Evolutionary conservation across 2,797 vertebrate genomes (phyloP), one percentile per base, ranked within the genome.

Genomic region (Coilia nasus): DNA sequence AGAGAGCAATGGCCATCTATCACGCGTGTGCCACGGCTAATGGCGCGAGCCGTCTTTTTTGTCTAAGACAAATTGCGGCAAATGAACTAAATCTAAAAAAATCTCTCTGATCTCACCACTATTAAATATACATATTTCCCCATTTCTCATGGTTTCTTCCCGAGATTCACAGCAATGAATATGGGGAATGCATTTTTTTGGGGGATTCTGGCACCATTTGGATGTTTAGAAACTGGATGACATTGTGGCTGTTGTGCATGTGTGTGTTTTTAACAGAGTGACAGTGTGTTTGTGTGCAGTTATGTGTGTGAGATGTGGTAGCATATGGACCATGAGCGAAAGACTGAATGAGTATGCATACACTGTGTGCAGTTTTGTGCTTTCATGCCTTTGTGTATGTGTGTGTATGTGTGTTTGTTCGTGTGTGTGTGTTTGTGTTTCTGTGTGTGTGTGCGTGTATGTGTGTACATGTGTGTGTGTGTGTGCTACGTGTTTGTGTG

Each of bases 1-100:
- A n/a, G n/a, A 31, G 31, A 35, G 82, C 75, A 84, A 35, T 84
- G 41, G 81, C 56, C 56, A 82, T 87, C 84, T 56, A 85, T 90
- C 86, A 88, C 23, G 80, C 47, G 15, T 7, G 46, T 60, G 75
- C 84, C 57, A 23, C 17, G 83, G 28, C n/a, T 25, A 85, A 81
- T 47, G 54, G 31, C 44, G 83, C 64, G n/a, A 31, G 59, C 80
- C 82, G 81, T 64, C 50, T 67, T 57, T 17, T 78, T 85, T 57
- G 81, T 82, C 82, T 84, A 75, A 83, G 67, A 84, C 78, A 84
- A 87, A 89, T 84, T 71, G 50, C 78, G 54, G 86, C 46, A 86
- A 89, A 83, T 84, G 81, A 85, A 81, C 1, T 75, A 83, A 25
- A 82, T 85, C 83, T 87, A 59, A 84, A 84, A 82, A 44, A 54